Conservation (phyloP, 2,113 vertebrate genomes). For the Hipposideros armiger region DNA sequence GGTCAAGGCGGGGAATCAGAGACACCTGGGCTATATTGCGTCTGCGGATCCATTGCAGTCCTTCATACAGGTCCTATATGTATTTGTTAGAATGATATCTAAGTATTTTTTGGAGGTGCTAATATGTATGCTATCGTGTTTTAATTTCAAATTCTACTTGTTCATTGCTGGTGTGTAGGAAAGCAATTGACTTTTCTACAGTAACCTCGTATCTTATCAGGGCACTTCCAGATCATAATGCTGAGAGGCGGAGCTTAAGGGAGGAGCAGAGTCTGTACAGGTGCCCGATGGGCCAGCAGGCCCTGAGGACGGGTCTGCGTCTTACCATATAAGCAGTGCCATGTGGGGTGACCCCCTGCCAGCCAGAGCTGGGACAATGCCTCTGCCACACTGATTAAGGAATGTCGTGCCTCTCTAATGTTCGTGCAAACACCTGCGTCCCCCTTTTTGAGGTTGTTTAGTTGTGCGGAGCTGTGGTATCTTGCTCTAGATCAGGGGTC, state of each 20-base stretch:
- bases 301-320: no score
- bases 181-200: neutral
- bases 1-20: neutral
- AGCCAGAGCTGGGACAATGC: no score
- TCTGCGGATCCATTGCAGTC: neutral
- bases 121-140: neutral
- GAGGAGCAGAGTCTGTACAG: no score
- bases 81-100: neutral
- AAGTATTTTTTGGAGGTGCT: no score
- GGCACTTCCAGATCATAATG: no score
- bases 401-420: fast-evolving
- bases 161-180: neutral
- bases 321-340: no score
- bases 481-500: no score
- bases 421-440: neutral
- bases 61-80: fast-evolving
- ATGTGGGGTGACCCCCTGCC: no score
- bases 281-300: no score
- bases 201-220: no score
- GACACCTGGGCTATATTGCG: neutral
- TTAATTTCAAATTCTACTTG: neutral
- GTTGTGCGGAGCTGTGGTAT: no score
- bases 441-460: neutral
- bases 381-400: neutral
- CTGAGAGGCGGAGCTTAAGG: no score